Evolutionary conservation across 2,113 vertebrate genomes (phyloP).

Genomic region (Pseudorectes ferrugineus): DNA sequence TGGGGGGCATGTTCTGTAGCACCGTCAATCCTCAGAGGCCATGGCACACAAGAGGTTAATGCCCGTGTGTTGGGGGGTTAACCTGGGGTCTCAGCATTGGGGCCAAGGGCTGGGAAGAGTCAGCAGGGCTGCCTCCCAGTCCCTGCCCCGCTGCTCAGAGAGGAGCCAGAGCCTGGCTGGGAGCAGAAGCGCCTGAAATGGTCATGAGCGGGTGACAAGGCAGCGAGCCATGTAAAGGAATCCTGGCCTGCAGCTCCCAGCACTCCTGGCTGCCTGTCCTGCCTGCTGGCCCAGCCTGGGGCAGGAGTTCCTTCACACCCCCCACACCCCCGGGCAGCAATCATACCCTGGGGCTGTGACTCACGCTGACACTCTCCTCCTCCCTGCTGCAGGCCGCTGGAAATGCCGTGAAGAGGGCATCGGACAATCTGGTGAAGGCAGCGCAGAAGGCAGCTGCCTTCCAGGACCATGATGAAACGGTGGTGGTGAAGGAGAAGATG

Average conservation of each 20-base stretch:
- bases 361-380: accelerated
- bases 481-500: conserved; percentile 97
- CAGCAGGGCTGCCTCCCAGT: neutral
- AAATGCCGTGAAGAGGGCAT: conserved; percentile 94
- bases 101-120: neutral
- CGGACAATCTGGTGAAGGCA: conserved; percentile 95
- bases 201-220: conserved; percentile 23
- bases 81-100: accelerated
- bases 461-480: conserved; percentile 86
- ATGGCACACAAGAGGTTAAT: neutral
- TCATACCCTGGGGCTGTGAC: neutral
- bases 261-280: neutral
- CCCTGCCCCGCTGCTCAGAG: neutral
- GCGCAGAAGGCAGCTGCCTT: conserved; percentile 97
- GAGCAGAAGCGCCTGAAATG: conserved; percentile 42
- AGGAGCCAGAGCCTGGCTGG: neutral
- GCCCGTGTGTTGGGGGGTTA: accelerated
- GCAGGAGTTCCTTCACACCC: neutral
- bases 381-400: conserved; percentile 80
- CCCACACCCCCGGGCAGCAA: accelerated
- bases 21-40: neutral
- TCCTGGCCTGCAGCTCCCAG: neutral
- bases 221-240: conserved; percentile 2
- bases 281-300: neutral
- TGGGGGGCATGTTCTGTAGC: neutral